These are phyloP conservation scores for Scophthalmus maximus DNA, from an alignment of 2,113 vertebrate species.

Conservation along the genomic window DNA sequence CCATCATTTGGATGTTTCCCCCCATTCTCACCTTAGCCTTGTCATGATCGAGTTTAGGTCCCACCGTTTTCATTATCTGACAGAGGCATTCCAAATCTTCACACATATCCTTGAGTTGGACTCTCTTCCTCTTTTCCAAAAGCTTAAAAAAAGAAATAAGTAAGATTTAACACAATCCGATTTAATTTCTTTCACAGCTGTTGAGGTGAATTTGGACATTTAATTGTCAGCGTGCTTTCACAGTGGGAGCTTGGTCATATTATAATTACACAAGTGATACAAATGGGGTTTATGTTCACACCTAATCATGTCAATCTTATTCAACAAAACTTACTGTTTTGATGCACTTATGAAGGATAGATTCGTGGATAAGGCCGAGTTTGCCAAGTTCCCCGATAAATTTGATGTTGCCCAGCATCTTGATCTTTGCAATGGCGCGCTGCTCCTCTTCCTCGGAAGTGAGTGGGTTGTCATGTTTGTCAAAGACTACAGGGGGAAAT, in stretches of 20 bases:
- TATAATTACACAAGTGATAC: neutral
- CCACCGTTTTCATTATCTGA: constrained; percentile 99
- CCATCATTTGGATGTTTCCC: too few species aligned
- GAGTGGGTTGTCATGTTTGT: constrained; percentile 95
- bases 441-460: constrained; percentile 99
- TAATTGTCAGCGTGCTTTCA: neutral
- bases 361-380: constrained; percentile 99
- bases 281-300: too few species aligned
- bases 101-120: constrained; percentile 99
- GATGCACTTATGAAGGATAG: constrained; percentile 99
- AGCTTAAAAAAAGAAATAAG: constrained; percentile 80
- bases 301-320: neutral
- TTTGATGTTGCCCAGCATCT: constrained; percentile 99
- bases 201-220: neutral
- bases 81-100: constrained; percentile 99
- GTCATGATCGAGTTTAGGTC: constrained; percentile 98
- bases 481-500: constrained; percentile 86
- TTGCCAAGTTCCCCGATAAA: constrained; percentile 99
- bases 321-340: constrained; percentile 92
- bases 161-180: neutral
- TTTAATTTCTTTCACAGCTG: neutral
- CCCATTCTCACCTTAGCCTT: constrained; percentile 91
- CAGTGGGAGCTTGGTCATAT: neutral
- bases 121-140: constrained; percentile 99
- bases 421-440: constrained; percentile 97